These are phyloP conservation scores for Nemotelus pantherinus DNA, from an alignment of 2,888 invertebrate species.

Conservation along the genomic window DNA sequence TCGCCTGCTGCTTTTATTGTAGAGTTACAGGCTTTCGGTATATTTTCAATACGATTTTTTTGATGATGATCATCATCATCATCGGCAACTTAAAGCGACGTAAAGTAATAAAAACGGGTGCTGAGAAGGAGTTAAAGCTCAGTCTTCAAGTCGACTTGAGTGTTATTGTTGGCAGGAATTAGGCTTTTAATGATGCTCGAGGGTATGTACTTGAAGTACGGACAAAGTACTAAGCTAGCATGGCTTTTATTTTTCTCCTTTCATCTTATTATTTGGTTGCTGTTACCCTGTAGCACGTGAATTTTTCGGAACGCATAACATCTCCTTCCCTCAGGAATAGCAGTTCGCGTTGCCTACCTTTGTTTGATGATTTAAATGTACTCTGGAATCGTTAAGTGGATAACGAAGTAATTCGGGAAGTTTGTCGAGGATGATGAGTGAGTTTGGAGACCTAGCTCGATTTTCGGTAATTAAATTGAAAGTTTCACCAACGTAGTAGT, in stretches of 20 bases:
- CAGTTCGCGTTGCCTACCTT: background rate
- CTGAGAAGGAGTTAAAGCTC: slow-evolving; percentile 1
- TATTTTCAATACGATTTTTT: slow-evolving; percentile 16
- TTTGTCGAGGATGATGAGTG: background rate
- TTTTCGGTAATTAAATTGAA: background rate
- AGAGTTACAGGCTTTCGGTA: background rate
- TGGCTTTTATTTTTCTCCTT: background rate
- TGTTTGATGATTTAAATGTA: background rate
- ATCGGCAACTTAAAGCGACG: background rate
- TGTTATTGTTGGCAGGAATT: slow-evolving; percentile 42
- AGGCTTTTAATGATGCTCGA: slow-evolving; percentile 39
- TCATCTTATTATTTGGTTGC: slow-evolving; percentile 38
- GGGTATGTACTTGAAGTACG: slow-evolving; percentile 23
- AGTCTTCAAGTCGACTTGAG: background rate
- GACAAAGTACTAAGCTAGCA: background rate
- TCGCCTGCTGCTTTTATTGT: background rate
- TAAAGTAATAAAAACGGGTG: background rate
- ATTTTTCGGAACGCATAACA: background rate
- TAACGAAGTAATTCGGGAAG: slow-evolving; percentile 11
- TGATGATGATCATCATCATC: slow-evolving; percentile 25
- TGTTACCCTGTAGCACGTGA: background rate
- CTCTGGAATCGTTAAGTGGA: background rate
- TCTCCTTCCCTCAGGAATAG: background rate
- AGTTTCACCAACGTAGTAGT: too few relatives aligned
- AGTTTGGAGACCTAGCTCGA: background rate